Evolutionary conservation across 1,140 invertebrate genomes (phyloP), one percentile per base, ranked within the genome.

Genomic region (Venturia canescens): DNA sequence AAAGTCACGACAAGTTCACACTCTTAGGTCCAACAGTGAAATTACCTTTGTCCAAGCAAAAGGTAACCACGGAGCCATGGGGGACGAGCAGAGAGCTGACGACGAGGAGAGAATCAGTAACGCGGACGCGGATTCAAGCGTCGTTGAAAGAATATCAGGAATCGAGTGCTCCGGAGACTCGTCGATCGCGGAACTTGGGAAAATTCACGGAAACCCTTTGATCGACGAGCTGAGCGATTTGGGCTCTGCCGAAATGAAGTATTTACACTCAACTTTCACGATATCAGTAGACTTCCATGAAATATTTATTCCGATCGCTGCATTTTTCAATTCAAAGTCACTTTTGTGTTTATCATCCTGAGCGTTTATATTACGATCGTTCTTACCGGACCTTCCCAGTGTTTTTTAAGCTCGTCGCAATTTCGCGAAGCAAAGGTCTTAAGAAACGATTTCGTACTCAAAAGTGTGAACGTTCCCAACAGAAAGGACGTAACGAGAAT

Each of bases 1-100:
- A 21, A 85, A 84, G 75, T 27, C 79, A 11, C 82, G 83, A 53
- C 83, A 84, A 50, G 75, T 85, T 50, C 77, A 86, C 57, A 86
- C 84, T 26, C 76, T 86, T 38, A 67, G 80, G 57, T 72, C 78
- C 21, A 76, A 63, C 13, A 77, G 80, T 81, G 75, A 75, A n/a
- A 71, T 80, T 76, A 38, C 63, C 53, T 75, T 78, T 70, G 11
- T 1, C 78, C 27, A 77, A 60, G 44, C 63, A 69, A 31, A 50
- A 48, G 34, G 72, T 44, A 13, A 83, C 4, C 50, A 79, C 6
- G n/a, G 44, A 66, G 44, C 76, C 4, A 78, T 66, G 72, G 79
- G 66, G 34, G 75, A 48, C 11, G 79, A 80, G 44, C 75, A 83
- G n/a, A 76, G 23, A 3, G n/a, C 69, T 29, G 48, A 57, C 21